These are phyloP conservation scores for Sycophaga agraensis DNA, from an alignment of 1,140 invertebrate genomes.

Conservation along the genomic window DNA sequence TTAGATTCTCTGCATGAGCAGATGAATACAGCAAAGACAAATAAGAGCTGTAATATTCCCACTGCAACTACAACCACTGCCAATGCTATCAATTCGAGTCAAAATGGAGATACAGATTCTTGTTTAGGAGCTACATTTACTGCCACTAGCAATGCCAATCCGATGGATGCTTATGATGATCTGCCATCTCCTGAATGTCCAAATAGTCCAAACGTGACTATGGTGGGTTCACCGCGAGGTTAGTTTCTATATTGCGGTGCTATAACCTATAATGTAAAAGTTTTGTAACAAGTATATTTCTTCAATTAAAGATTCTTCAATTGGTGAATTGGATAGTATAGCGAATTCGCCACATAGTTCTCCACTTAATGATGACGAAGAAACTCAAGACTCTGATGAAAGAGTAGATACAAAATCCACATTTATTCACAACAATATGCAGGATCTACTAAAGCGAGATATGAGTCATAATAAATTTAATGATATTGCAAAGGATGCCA, in stretches of 20 bases:
- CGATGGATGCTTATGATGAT: conserved; percentile 46
- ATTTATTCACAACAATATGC: conserved; percentile 49
- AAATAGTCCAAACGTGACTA: conserved; percentile 49
- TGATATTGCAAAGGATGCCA: conserved; percentile 67
- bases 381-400: conserved; percentile 49
- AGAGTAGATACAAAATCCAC: conserved; percentile 42
- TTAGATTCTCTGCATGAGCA: conserved; percentile 71
- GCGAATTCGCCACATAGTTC: conserved; percentile 48
- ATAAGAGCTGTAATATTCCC: conserved; percentile 46
- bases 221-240: conserved; percentile 53
- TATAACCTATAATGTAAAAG: neutral
- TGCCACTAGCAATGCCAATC: conserved; percentile 41
- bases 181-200: conserved; percentile 44
- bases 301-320: conserved; percentile 41
- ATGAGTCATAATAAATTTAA: conserved; percentile 43
- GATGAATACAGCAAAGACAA: conserved; percentile 59
- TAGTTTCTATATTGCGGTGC: conserved; percentile 22
- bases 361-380: conserved; percentile 46
- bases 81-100: conserved; percentile 44
- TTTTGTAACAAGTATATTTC: neutral
- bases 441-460: conserved; percentile 33
- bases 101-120: conserved; percentile 39
- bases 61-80: conserved; percentile 45
- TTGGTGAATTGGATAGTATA: conserved; percentile 47
- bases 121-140: conserved; percentile 36